A percentile compares a stretch with the other conserved stretches of the same genome.
These are phyloP conservation scores for Rhagologus leucostigma DNA, from an alignment of 2,113 vertebrate genomes.

Conservation along the genomic window DNA sequence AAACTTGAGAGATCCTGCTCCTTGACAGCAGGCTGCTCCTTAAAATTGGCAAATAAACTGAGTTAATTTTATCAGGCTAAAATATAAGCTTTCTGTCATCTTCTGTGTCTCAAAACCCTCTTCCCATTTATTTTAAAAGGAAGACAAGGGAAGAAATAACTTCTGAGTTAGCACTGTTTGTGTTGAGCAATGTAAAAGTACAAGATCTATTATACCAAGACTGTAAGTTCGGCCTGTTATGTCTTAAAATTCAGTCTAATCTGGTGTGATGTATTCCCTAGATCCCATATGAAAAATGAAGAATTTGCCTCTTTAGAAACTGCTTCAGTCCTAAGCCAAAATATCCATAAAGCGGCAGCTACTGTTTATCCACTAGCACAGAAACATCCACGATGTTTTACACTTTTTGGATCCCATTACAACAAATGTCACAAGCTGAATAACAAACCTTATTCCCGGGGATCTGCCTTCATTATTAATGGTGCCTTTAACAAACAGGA, in stretches of 20 bases:
- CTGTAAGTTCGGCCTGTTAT: neutral
- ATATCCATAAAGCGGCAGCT: neutral
- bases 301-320: neutral
- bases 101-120: neutral
- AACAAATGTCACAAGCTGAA: neutral
- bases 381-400: neutral
- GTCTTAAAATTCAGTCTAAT: neutral
- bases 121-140: neutral
- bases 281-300: neutral
- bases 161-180: neutral
- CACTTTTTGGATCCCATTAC: neutral
- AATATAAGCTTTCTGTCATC: neutral
- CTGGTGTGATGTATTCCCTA: neutral
- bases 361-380: neutral
- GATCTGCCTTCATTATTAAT: neutral
- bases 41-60: neutral
- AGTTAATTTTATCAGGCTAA: neutral
- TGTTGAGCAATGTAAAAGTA: neutral
- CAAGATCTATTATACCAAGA: neutral
- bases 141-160: neutral
- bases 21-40: neutral
- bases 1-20: neutral
- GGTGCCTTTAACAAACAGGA: neutral
- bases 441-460: neutral
- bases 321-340: neutral